Evolutionary conservation across 2,888 invertebrate species (phyloP).

Genomic region (Oxytorus armatus): DNA sequence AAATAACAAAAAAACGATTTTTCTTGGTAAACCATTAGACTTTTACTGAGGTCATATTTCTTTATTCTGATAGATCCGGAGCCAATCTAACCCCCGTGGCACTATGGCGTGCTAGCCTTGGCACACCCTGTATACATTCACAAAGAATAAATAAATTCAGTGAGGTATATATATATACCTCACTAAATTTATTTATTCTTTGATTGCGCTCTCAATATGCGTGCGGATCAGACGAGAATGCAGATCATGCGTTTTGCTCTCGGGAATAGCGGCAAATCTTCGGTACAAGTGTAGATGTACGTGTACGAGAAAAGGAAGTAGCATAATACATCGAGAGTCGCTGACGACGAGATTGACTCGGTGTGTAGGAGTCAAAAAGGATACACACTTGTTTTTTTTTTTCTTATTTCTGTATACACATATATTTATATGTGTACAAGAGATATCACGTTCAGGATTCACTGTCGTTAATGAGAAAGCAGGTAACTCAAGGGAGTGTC

Average conservation of each 20-base stretch:
- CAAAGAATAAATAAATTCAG: too few relatives aligned
- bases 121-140: too few relatives aligned
- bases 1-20: too few relatives aligned
- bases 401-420: background rate
- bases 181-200: conserved; percentile 45
- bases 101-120: too few relatives aligned
- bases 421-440: background rate
- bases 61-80: too few relatives aligned
- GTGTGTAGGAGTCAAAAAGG: conserved; percentile 56
- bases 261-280: conserved; percentile 9
- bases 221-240: conserved; percentile 52
- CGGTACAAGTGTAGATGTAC: background rate
- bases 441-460: conserved; percentile 59
- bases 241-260: conserved; percentile 47
- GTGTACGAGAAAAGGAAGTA: conserved; percentile 24
- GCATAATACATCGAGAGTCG: conserved; percentile 42
- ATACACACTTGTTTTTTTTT: background rate
- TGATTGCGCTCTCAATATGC: conserved; percentile 46
- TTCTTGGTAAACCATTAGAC: too few relatives aligned
- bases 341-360: conserved; percentile 43
- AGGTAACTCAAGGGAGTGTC: conserved; percentile 61
- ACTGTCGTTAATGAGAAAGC: conserved; percentile 67
- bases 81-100: too few relatives aligned
- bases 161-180: conserved; percentile 27
- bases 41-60: too few relatives aligned